Percentiles rank a stretch among this genome's conserved stretches.
phyloP scores from a whole-genome alignment of 2,888 invertebrate genomes.

The Spisula solida region DNA sequence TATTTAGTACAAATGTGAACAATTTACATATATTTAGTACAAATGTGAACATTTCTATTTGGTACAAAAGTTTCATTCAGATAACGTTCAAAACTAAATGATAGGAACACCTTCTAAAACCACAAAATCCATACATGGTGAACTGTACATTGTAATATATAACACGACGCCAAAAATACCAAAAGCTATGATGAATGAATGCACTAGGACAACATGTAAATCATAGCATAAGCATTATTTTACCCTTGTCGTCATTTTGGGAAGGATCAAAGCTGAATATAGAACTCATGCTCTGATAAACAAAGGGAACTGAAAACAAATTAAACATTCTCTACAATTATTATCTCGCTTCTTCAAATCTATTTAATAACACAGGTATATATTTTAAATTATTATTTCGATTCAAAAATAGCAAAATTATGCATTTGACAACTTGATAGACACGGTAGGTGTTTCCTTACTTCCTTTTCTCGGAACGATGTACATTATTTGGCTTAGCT shows the following conservation, averaged over 20 bases:
- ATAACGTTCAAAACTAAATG: neutral
- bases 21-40: neutral
- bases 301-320: constrained; percentile 38
- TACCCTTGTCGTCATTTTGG: constrained; percentile 24
- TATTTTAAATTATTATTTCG: no score
- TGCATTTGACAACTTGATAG: no score
- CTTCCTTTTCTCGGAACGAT: no score
- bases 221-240: constrained; percentile 23
- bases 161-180: neutral
- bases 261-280: constrained; percentile 36
- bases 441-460: no score
- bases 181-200: constrained; percentile 13
- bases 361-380: neutral
- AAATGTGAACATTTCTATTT: neutral
- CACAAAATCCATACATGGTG: neutral
- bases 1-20: neutral
- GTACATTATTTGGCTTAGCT: no score
- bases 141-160: neutral
- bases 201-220: constrained; percentile 8
- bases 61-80: neutral
- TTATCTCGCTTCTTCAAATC: neutral
- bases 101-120: neutral
- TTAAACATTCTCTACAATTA: neutral
- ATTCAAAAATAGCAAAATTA: no score
- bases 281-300: constrained; percentile 41